These are phyloP conservation scores for Molossus molossus DNA, from an alignment of 2,797 vertebrate species.

Conservation along the genomic window DNA sequence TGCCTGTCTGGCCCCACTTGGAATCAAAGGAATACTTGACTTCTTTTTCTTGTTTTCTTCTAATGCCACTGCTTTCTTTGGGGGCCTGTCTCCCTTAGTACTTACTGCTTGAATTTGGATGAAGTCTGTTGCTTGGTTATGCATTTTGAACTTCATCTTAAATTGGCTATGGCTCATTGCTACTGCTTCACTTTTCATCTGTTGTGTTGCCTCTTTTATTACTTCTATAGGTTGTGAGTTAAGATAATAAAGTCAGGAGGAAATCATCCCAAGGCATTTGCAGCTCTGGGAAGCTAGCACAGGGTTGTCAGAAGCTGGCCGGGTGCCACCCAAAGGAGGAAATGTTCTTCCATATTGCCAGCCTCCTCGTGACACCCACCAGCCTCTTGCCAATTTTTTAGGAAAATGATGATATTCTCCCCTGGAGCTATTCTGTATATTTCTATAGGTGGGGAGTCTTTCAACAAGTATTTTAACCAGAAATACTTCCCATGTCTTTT, in stretches of 20 bases:
- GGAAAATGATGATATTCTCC: conserved; percentile 64
- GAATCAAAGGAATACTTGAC: conserved; percentile 15
- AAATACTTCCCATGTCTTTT: conserved; percentile 52
- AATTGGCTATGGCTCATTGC: background rate
- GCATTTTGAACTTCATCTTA: conserved; percentile 16
- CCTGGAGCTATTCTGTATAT: conserved; percentile 52
- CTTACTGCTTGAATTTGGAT: background rate
- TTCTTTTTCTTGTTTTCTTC: background rate
- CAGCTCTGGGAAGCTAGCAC: conserved; percentile 84
- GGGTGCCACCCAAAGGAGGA: conserved; percentile 76
- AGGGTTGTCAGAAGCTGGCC: conserved; percentile 79
- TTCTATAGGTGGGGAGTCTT: conserved; percentile 71
- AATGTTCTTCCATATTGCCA: conserved; percentile 77
- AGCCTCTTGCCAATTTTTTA: conserved; percentile 73
- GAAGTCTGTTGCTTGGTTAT: background rate
- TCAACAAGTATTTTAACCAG: conserved; percentile 70
- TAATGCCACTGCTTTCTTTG: background rate
- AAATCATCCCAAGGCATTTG: conserved; percentile 58
- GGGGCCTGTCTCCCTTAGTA: background rate
- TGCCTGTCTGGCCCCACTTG: background rate
- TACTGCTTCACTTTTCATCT: conserved; percentile 27
- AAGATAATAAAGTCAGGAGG: conserved; percentile 73
- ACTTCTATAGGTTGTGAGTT: conserved; percentile 71
- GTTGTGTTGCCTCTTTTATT: conserved; percentile 12
- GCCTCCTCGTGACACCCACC: conserved; percentile 73